Evolutionary conservation across 1,140 invertebrate species (phyloP), one percentile per base, ranked within the genome.

Genomic region (Drosophila pseudoobscura): DNA sequence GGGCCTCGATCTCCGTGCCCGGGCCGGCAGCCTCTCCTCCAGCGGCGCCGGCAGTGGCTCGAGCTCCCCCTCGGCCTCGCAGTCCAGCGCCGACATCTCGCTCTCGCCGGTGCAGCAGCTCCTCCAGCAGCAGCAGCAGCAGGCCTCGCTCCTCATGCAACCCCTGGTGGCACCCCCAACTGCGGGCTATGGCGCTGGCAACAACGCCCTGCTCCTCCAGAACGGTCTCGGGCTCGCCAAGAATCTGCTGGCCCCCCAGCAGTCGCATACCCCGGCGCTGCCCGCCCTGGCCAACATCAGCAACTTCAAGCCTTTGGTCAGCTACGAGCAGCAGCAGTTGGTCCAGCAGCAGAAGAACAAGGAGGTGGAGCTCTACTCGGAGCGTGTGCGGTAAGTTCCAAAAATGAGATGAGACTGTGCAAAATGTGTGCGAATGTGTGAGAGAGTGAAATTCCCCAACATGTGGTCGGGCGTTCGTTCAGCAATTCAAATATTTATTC

Each of bases 331-430:
- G 59, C 90, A 91, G 60, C 90, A 91, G 29, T 69, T 90, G 9
- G 70, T 90, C 57, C 87, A 91, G 58, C 87, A 89, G 60, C 80
- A 91, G 63, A 90, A 91, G 66, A 91, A 91, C 74, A 89, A 94
- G 77, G 96, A 96, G 91, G 93, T 96, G 59, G 96, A 97, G 83
- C 94, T 96, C 71, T 94, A 96, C 91, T 94, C 95, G 43, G 96
- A 97, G 90, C 93, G 95, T 87, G 93, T 95, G 85, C 94, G 96
- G 96, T 97, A 91, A 95, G 94, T 93, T 6, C 11, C 0, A 11
- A 20, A 50, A 15, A 47, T 58, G 6, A 54, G 41, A 6, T 45
- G 26, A 44, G 17, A 39, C 20, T 13, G 11, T 51, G 31, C n/a
- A n/a, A 65, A 24, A 63, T 60, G 44, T 66, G 31, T 64, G 11